Evolutionary conservation across 2,797 vertebrate species (phyloP), one percentile per base, ranked within the genome.

Genomic region (Chelon auratus): DNA sequence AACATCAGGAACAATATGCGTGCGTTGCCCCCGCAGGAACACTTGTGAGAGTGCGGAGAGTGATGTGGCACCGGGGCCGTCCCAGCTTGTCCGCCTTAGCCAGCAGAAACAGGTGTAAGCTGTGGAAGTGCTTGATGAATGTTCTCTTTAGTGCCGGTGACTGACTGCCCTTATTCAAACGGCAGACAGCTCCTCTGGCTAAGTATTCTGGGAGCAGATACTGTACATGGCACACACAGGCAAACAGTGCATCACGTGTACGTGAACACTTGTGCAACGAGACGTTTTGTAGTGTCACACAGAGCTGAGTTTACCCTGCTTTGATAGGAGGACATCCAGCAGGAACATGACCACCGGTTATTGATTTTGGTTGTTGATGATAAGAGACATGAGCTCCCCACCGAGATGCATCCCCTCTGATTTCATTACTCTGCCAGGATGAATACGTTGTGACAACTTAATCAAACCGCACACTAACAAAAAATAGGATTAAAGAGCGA

Each of bases 31-130:
- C 77, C 87, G 45, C 63, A 76, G 86, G 86, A 87, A 82, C 86
- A 87, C 84, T 91, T 81, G 81, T 74, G 81, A 64, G 75, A 66
- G 82, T 33, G 22, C 14, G 4, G 73, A 86, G 91, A 91, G 83
- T 79, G 89, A 94, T 91, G 92, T 87, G 85, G 84, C 82, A 58
- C 62, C 70, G 24, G 74, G 20, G 85, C 74, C 75, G 59, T 86
- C 83, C 77, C 84, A 72, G 85, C 86, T 83, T 88, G 92, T 89
- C 89, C 81, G 91, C 90, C 79, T 90, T 88, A 89, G 84, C 84
- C 87, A 80, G 89, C 83, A 89, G 89, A 92, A 93, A 92, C 91
- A 92, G 91, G 92, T 93, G 93, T 91, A 88, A 91, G 90, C 88
- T 78, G 89, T 73, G 78, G 68, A 89, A 84, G 86, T 80, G 82